A percentile compares a stretch with the other conserved stretches of the same genome.
Conservation (phyloP, 2,888 invertebrate species). For the Chironomus tentans region DNA sequence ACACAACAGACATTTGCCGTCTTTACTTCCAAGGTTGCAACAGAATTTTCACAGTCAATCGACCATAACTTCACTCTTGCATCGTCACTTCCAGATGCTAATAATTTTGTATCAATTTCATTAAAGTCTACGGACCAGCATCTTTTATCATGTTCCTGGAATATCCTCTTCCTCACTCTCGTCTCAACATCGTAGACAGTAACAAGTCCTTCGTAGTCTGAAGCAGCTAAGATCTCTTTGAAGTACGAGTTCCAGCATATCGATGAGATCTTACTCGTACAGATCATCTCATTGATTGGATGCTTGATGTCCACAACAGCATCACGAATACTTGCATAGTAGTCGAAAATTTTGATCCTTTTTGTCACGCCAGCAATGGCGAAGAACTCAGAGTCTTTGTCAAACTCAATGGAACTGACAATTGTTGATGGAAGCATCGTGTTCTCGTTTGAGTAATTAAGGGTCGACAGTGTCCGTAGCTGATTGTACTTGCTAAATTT, state of each 20-base stretch:
- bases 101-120: slow-evolving; percentile 75
- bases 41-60: slow-evolving; percentile 74
- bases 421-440: slow-evolving; percentile 72
- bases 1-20: slow-evolving; percentile 89
- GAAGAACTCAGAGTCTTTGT: slow-evolving; percentile 90
- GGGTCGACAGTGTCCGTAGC: slow-evolving; percentile 70
- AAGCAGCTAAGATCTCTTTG: slow-evolving; percentile 77
- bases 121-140: slow-evolving; percentile 97
- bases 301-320: slow-evolving; percentile 86
- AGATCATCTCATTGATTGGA: slow-evolving; percentile 84
- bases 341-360: slow-evolving; percentile 88
- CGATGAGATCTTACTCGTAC: slow-evolving; percentile 88
- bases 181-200: slow-evolving; percentile 86
- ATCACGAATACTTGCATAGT: slow-evolving; percentile 72
- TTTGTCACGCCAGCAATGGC: slow-evolving; percentile 94
- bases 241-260: slow-evolving; percentile 91
- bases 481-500: slow-evolving; percentile 75
- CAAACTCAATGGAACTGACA: slow-evolving; percentile 89
- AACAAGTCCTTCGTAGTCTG: slow-evolving; percentile 91
- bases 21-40: slow-evolving; percentile 82
- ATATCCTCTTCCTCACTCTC: slow-evolving; percentile 62
- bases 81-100: slow-evolving; percentile 90
- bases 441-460: slow-evolving; percentile 83
- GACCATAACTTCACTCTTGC: slow-evolving; percentile 89
- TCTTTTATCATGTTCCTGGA: slow-evolving; percentile 86